These are phyloP conservation scores for Corapipo altera DNA, from an alignment of 2,113 vertebrate species.

Conservation along the genomic window DNA sequence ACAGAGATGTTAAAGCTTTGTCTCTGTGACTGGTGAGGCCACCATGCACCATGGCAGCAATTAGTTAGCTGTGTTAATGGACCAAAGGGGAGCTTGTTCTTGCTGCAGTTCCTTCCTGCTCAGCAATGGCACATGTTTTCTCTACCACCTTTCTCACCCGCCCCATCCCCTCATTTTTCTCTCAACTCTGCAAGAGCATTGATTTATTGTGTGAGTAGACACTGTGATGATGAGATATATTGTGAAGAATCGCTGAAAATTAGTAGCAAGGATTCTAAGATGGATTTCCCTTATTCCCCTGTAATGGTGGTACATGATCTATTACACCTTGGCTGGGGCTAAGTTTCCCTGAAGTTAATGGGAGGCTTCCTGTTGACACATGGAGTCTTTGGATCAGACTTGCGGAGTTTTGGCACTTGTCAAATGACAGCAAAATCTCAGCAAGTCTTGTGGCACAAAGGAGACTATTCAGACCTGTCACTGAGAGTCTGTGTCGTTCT, in stretches of 20 bases:
- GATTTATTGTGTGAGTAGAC: slow-evolving; percentile 36
- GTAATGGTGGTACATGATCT: background rate
- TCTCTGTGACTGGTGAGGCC: background rate
- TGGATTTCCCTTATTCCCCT: slow-evolving; percentile 15
- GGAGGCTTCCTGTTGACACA: slow-evolving; percentile 55
- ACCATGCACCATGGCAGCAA: background rate
- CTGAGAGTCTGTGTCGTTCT: slow-evolving; percentile 4
- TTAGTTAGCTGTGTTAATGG: background rate
- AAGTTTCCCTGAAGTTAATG: slow-evolving; percentile 46
- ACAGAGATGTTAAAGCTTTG: background rate
- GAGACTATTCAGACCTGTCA: slow-evolving; percentile 45
- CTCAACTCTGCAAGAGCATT: background rate
- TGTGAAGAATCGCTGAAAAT: slow-evolving; percentile 29
- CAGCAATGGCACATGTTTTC: background rate
- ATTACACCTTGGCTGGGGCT: slow-evolving; percentile 8
- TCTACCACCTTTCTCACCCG: background rate
- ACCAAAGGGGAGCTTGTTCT: background rate
- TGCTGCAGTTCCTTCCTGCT: background rate
- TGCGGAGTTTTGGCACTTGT: slow-evolving; percentile 50
- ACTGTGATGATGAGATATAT: slow-evolving; percentile 14
- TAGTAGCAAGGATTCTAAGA: background rate
- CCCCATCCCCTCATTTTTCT: slow-evolving; percentile 13
- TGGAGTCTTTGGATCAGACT: slow-evolving; percentile 32
- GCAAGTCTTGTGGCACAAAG: slow-evolving; percentile 45
- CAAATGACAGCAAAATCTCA: slow-evolving; percentile 33